Conservation (phyloP, 2,888 invertebrate genomes). For the Dorcus parallelipipedus region DNA sequence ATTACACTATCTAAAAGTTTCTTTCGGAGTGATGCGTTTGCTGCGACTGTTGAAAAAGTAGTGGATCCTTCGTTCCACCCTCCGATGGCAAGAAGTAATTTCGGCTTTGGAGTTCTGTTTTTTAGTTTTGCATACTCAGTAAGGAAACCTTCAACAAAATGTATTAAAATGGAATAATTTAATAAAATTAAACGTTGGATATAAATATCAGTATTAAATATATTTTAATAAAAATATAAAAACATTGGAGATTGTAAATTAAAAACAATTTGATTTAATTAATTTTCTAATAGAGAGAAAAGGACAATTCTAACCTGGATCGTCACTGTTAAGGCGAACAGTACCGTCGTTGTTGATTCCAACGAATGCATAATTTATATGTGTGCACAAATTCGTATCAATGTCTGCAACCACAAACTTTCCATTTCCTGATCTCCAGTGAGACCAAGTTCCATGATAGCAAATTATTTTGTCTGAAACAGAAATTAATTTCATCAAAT, state of each 20-base stretch:
- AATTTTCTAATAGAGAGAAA: too few relatives aligned
- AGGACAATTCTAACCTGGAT: too few relatives aligned
- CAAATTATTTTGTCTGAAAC: slow-evolving; percentile 44
- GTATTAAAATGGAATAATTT: too few relatives aligned
- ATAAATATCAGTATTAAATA: too few relatives aligned
- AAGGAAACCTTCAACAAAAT: too few relatives aligned
- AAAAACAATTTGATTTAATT: too few relatives aligned
- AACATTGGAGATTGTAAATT: too few relatives aligned
- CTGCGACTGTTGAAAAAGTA: slow-evolving; percentile 33
- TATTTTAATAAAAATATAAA: too few relatives aligned
- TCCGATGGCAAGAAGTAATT: slow-evolving; percentile 53
- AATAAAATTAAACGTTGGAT: too few relatives aligned
- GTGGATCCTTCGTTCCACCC: slow-evolving; percentile 51
- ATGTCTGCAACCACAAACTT: slow-evolving; percentile 64
- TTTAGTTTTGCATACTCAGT: not conserved
- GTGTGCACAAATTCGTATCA: slow-evolving; percentile 67
- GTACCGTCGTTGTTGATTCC: slow-evolving; percentile 53
- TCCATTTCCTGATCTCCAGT: slow-evolving; percentile 61
- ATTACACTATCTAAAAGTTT: slow-evolving; percentile 57
- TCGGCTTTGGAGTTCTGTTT: not conserved
- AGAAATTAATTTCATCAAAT: too few relatives aligned
- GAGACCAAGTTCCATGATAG: slow-evolving; percentile 74
- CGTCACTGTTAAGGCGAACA: too few relatives aligned
- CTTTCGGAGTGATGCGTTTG: slow-evolving; percentile 52
- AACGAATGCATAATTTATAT: slow-evolving; percentile 69